Evolutionary conservation across 1,140 invertebrate genomes (phyloP).

Genomic region (Trachymyrmex septentrionalis): DNA sequence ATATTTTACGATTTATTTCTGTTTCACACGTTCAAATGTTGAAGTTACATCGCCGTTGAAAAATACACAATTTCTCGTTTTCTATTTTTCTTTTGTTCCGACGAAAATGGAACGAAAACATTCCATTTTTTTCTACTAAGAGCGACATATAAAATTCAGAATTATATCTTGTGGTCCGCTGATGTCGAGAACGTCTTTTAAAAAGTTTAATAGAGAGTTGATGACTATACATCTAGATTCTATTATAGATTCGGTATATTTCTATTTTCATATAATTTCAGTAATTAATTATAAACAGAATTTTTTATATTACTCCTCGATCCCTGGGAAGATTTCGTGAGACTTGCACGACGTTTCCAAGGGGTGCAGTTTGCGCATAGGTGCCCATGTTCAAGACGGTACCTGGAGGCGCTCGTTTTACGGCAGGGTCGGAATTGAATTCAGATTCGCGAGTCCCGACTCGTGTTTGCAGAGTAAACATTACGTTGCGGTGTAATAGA

Average conservation of each 20-base stretch:
- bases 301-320: slow-evolving; percentile 1
- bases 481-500: slow-evolving; percentile 72
- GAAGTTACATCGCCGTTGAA: not conserved
- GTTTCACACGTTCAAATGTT: not conserved
- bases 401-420: slow-evolving; percentile 44
- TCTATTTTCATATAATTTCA: not conserved
- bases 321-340: slow-evolving; percentile 59
- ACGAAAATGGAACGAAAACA: not conserved
- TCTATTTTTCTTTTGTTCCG: slow-evolving; percentile 13
- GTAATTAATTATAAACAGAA: not conserved
- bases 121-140: not conserved
- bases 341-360: slow-evolving; percentile 67
- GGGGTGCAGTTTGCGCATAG: slow-evolving; percentile 16
- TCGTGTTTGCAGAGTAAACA: slow-evolving; percentile 81
- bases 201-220: not conserved
- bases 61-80: not conserved
- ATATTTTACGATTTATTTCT: slow-evolving; percentile 8
- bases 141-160: not conserved
- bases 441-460: slow-evolving; percentile 80
- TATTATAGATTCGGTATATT: no score
- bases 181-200: not conserved
- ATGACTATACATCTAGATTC: not conserved
- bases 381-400: slow-evolving; percentile 30
- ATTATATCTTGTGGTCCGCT: not conserved
- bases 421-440: slow-evolving; percentile 77